Evolutionary conservation across 1,140 invertebrate genomes (phyloP).

Genomic region (Drosophila biarmipes): DNA sequence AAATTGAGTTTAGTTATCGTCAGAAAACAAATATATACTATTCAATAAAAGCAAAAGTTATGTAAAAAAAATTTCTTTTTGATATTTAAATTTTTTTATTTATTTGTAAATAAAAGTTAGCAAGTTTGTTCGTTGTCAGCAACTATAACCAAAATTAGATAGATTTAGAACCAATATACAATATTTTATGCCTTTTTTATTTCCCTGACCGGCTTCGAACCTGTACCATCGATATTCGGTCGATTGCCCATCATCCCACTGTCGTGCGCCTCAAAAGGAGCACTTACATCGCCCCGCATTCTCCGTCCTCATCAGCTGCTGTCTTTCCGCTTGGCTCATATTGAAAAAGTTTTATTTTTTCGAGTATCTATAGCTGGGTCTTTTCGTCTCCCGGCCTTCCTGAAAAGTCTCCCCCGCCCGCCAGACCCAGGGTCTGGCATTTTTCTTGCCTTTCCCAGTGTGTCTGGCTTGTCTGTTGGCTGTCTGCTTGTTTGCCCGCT

Average conservation of each 20-base stretch:
- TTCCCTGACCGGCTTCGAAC: background rate
- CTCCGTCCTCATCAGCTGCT: slow-evolving; percentile 5
- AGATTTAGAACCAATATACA: no score
- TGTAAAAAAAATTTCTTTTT: no score
- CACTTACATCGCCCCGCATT: background rate
- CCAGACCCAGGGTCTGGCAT: background rate
- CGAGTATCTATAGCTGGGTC: slow-evolving; percentile 65
- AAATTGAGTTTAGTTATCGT: no score
- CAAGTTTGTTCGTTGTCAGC: no score
- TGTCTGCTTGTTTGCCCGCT: slow-evolving; percentile 59
- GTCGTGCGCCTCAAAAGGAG: slow-evolving; percentile 1
- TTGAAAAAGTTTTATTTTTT: slow-evolving; percentile 71
- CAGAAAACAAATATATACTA: no score
- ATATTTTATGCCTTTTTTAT: background rate
- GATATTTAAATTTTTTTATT: no score
- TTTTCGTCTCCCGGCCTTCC: slow-evolving; percentile 23
- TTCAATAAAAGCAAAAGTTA: no score
- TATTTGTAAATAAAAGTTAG: no score
- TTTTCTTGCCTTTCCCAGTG: slow-evolving; percentile 8
- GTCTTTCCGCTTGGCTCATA: slow-evolving; percentile 50
- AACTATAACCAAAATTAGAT: no score
- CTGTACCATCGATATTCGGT: background rate
- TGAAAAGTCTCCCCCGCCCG: background rate
- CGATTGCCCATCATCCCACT: slow-evolving; percentile 2
- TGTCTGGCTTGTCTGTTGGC: slow-evolving; percentile 49